Evolutionary conservation across 2,888 invertebrate species (phyloP), one percentile per base, ranked within the genome.

Genomic region (Julus scanicus): DNA sequence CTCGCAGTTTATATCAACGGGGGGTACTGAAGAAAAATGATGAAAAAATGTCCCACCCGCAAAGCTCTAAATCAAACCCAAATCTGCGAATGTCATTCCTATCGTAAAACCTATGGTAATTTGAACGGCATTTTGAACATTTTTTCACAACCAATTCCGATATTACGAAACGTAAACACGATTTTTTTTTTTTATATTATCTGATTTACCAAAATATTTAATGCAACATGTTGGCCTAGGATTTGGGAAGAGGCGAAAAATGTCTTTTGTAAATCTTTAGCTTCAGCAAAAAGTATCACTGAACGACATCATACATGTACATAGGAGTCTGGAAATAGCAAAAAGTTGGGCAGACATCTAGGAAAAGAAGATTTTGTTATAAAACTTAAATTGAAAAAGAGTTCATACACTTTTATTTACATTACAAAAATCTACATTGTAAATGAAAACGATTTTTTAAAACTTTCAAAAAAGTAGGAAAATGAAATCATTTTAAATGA

Each of bases 41-140:
- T 29, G 29, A 11, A 71, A 71, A 29, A 9, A 71, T 71, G 71
- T 71, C 71, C 71, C 71, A 71, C 71, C 71, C 71, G 71, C 71
- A 20, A 71, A 11, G 71, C 71, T 71, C 71, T 71, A 71, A 71
- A 71, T 71, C 71, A 71, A 71, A 71, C 29, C 71, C 71, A 29
- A 71, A 71, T 71, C 71, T 71, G 71, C 71, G 11, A 71, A 71
- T 71, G 71, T 71, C 71, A 71, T 71, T 71, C 29, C 11, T 29
- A 29, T 49, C 8, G 71, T 11, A 11, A 71, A 71, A 13, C 29
- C 63, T 29, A 29, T 71, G 71, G 29, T 71, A 71, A 71, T 71
- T 11, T 71, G 17, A 6, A 49, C 57, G 57, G n/a, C 57, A 57
- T 57, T 57, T 57, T n/a, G 71, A 20, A 29, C 29, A 29, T 9